Evolutionary conservation across 2,888 invertebrate species (phyloP), one percentile per base, ranked within the genome.

Genomic region (Unio delphinus): DNA sequence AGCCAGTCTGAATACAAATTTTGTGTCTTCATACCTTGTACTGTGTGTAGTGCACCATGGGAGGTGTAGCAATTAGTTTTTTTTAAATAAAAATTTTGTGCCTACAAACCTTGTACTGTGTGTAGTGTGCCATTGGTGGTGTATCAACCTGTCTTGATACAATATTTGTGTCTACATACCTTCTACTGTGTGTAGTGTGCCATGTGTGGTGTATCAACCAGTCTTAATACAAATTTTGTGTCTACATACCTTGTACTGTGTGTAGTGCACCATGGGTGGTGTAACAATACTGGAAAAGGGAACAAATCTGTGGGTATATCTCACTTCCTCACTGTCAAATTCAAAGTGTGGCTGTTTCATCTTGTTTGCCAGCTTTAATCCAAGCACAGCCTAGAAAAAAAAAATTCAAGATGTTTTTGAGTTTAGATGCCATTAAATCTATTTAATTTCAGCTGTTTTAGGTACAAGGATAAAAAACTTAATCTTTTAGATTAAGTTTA

Each of bases 261-360:
- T 92, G 90, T 98, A 98, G 83, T 95, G 95, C 18, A 98, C 95
- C 6, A 95, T 95, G 0, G 97, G 97, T 23, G 98, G 98, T 4
- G 95, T 95, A 20, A 95, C 92, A 18, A 98, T 92, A 56, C 94
- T 93, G 23, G 94, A 94, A 86, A 98, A 96, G 1, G 98, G 96
- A 8, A 95, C 93, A 91, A 99, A 96, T 66, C 98, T 93, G 85
- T 98, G 97, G 87, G 96, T 96, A 90, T 97, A 99, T 59, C 98
- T 94, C 6, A 98, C 96, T 85, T 95, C 94, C 89, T 98, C 89
- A 87, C 94, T 95, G 90, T 98, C 97, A 90, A 97, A 98, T 89
- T 95, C 94, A 7, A 94, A 93, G 87, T 95, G 93, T 0, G 97
- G 97, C 88, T 95, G 93, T 59, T 89, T 90, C 80, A 98, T 93